These are phyloP conservation scores for Melanaphis sacchari DNA, from an alignment of 1,140 invertebrate species.

Conservation along the genomic window DNA sequence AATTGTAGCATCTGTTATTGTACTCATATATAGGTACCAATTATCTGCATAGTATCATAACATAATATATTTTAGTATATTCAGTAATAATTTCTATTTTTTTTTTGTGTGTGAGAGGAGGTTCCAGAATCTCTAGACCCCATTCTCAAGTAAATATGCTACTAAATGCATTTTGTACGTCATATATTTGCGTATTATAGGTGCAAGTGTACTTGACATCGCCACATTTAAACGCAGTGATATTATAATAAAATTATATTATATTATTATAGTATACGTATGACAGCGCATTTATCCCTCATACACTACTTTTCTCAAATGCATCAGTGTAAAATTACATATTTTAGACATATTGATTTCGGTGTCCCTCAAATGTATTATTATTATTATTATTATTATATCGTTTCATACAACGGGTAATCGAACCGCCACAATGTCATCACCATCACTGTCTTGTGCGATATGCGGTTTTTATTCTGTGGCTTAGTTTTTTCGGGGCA, in stretches of 20 bases:
- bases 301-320: background rate
- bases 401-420: background rate
- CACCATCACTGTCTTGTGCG: background rate
- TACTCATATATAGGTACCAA: no score
- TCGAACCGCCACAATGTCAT: background rate
- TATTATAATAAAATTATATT: background rate
- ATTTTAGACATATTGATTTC: background rate
- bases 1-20: no score
- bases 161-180: no score
- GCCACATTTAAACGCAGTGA: background rate
- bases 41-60: no score
- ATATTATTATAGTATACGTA: background rate
- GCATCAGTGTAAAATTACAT: background rate
- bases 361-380: background rate
- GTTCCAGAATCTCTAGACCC: no score
- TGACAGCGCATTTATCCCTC: background rate
- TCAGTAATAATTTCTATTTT: no score
- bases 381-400: background rate
- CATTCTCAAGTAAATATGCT: no score
- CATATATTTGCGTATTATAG: background rate
- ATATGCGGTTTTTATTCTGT: background rate
- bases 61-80: no score
- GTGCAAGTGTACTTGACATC: background rate
- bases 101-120: no score
- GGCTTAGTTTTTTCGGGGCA: background rate